Evolutionary conservation across 1,140 invertebrate species (phyloP).

Genomic region (Schlechtendalia chinensis): DNA sequence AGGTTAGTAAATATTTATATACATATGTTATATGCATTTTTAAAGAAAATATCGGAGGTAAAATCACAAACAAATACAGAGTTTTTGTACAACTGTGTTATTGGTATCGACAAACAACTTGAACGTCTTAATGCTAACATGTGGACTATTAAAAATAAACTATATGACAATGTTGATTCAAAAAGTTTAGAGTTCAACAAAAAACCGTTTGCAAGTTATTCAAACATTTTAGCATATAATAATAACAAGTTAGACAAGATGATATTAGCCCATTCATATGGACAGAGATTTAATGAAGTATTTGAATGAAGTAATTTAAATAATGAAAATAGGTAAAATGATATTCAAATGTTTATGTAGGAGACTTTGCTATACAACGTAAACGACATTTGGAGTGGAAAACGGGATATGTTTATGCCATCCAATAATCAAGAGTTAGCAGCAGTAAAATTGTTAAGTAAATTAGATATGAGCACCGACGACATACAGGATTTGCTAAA

Average conservation of each 20-base stretch:
- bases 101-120: not conserved
- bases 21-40: no score
- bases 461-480: not conserved
- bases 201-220: not conserved
- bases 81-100: not conserved
- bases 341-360: not conserved
- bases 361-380: not conserved
- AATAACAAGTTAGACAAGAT: conserved; percentile 42
- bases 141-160: not conserved
- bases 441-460: not conserved
- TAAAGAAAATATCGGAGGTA: not conserved
- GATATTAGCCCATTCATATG: conserved; percentile 31
- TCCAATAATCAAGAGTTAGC: conserved; percentile 7
- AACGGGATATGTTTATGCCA: not conserved
- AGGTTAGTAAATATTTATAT: no score
- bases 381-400: conserved; percentile 14
- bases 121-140: not conserved
- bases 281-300: conserved; percentile 35
- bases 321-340: not conserved
- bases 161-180: not conserved
- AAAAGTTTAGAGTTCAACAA: not conserved
- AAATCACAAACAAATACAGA: not conserved
- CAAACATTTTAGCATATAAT: no score
- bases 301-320: no score
- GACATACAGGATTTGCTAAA: not conserved